Conservation (phyloP, 2,888 invertebrate genomes). For the Phalera bucephala region DNA sequence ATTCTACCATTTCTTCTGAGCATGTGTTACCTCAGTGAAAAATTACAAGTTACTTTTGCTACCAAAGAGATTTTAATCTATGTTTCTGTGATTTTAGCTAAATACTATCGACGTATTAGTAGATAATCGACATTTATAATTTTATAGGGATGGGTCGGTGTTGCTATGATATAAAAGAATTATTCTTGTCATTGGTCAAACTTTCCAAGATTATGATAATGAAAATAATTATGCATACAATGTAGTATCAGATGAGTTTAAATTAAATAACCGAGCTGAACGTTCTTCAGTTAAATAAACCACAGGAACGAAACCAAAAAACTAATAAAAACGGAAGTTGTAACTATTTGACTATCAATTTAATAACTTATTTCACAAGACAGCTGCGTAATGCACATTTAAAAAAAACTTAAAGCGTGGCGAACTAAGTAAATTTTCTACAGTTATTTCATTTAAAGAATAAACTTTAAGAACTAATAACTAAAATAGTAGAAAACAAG, state of each 20-base stretch:
- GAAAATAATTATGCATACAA: too few relatives aligned
- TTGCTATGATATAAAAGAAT: too few relatives aligned
- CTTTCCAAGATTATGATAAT: too few relatives aligned
- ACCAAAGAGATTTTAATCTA: slow-evolving; percentile 37
- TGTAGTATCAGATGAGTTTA: too few relatives aligned
- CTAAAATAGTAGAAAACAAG: slow-evolving; percentile 31
- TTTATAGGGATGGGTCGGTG: slow-evolving; percentile 29
- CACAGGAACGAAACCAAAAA: neutral
- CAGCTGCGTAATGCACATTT: too few relatives aligned
- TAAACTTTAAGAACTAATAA: slow-evolving; percentile 11
- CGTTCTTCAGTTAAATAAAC: too few relatives aligned
- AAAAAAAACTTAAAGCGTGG: neutral
- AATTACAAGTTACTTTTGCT: slow-evolving; percentile 40
- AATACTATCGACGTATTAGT: slow-evolving; percentile 25
- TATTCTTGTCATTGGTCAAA: slow-evolving; percentile 2
- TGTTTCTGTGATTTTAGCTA: slow-evolving; percentile 30
- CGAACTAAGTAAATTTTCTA: neutral
- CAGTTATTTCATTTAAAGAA: slow-evolving; percentile 2
- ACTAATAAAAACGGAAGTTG: slow-evolving; percentile 1
- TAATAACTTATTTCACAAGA: too few relatives aligned
- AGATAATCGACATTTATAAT: slow-evolving; percentile 19
- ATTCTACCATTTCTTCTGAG: slow-evolving; percentile 36
- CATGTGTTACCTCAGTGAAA: slow-evolving; percentile 37
- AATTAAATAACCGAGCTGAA: too few relatives aligned
- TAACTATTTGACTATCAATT: too few relatives aligned